These are phyloP conservation scores for Poeciliopsis turrubarensis DNA, from an alignment of 2,113 vertebrate genomes.

Conservation along the genomic window DNA sequence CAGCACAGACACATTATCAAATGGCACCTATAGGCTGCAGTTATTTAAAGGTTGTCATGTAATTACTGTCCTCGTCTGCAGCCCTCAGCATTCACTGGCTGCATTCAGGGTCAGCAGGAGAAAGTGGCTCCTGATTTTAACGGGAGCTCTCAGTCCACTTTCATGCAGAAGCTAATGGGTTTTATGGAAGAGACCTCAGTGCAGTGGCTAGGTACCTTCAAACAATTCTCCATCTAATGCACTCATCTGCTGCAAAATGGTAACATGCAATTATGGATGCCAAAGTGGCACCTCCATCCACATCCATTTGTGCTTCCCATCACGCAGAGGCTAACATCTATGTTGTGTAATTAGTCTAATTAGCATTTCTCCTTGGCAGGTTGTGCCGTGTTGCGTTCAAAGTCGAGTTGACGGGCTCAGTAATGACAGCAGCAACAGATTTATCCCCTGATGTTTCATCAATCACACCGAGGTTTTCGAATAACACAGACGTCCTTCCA, in stretches of 20 bases:
- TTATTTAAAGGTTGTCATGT: conserved; percentile 71
- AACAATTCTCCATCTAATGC: conserved; percentile 69
- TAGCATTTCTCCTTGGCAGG: conserved; percentile 73
- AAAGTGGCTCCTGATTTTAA: conserved; percentile 51
- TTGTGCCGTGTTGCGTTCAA: conserved; percentile 48
- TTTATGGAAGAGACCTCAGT: conserved; percentile 64
- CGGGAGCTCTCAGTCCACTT: conserved; percentile 24
- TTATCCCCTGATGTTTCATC: conserved; percentile 56
- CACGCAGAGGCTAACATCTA: conserved; percentile 61
- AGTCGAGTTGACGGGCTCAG: conserved; percentile 49
- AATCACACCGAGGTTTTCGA: conserved; percentile 32
- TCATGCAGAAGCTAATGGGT: conserved; percentile 70
- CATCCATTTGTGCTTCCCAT: conserved; percentile 67
- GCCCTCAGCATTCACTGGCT: conserved; percentile 32
- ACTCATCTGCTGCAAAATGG: conserved; percentile 54
- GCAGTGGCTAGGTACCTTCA: conserved; percentile 55
- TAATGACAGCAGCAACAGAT: conserved; percentile 53
- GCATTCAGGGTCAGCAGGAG: conserved; percentile 49
- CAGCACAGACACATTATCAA: conserved; percentile 59
- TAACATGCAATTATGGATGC: conserved; percentile 63
- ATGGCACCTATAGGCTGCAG: conserved; percentile 55
- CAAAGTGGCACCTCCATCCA: conserved; percentile 62
- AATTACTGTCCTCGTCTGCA: conserved; percentile 60
- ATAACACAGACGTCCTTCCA: conserved; percentile 45
- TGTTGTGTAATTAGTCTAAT: conserved; percentile 73